Base-by-base conservation (phyloP, 1,140 invertebrate species). In the Calosoma granatense region DNA sequence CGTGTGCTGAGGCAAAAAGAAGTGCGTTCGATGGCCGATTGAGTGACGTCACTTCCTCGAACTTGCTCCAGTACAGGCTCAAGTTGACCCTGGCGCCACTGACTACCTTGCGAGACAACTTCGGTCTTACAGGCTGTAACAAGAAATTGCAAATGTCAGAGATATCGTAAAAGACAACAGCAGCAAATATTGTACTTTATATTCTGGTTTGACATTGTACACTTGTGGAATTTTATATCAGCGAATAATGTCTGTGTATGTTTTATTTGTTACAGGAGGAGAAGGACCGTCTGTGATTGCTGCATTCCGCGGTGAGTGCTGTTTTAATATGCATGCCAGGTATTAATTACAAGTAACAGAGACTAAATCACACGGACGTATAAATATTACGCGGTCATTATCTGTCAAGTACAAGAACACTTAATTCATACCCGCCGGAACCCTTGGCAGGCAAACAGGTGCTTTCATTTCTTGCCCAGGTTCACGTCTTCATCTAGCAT, bases 21-120 rank as follows among this genome's bases (percentile, higher is more conserved):
- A 69, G 55, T 71, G 69, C 6, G 41, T 51, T 26, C 64, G 57
- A 60, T 70, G 68, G 52, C 63, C 72, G 72, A 72, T 72, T 67
- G 72, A 72, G 59, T 72, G 65, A 60, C 71, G 76, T 74, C 55
- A 77, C 61, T 57, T 78, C 76, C 59, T 76, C 77, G 60, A 80
- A 74, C 61, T 77, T 77, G 54, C 74, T 72, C 78, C 78, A 80
- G 65, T 77, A 77, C 66, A 73, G 74, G 65, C 80, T 79, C 20
- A 80, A 70, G 64, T 80, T 79, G 63, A 80, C 72, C 57, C 73
- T 74, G 57, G 76, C 72, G 19, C 74, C 74, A 55, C 67, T 68
- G 26, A 72, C 68, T 61, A 80, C 72, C 55, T 73, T 74, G 51
- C 76, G 67, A 2, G 76, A 73, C 17, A 80, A 69, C 59, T 70